Conservation (phyloP, 1,140 invertebrate species). For the Eumeta japonica region DNA sequence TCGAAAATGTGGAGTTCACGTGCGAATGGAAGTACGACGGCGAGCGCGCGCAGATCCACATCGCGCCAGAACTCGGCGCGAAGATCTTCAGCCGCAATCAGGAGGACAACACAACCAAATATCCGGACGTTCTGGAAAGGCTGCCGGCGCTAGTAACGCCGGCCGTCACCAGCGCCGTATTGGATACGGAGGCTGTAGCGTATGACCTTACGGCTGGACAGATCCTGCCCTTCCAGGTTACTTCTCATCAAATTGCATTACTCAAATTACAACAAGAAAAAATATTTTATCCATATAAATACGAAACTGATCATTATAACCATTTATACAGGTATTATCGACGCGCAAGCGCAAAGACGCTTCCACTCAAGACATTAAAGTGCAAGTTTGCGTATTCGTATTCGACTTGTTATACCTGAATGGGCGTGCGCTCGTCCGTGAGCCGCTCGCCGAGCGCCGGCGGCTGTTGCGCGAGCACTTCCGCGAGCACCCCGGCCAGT, state of each 20-base stretch:
- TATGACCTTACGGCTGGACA: slow-evolving; percentile 88
- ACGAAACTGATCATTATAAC: slow-evolving; percentile 2
- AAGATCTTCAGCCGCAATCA: slow-evolving; percentile 94
- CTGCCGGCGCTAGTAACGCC: slow-evolving; percentile 63
- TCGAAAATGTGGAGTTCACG: slow-evolving; percentile 91
- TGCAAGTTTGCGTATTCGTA: slow-evolving; percentile 96
- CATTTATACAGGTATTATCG: slow-evolving; percentile 67
- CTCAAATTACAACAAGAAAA: not conserved
- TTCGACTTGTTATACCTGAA: slow-evolving; percentile 98
- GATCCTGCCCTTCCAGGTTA: slow-evolving; percentile 92
- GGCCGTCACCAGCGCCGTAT: slow-evolving; percentile 78
- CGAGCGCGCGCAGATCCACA: slow-evolving; percentile 89
- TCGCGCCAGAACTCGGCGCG: slow-evolving; percentile 26
- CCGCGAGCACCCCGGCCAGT: slow-evolving; percentile 76
- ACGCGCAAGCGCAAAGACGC: slow-evolving; percentile 97
- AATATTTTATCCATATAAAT: too few relatives aligned
- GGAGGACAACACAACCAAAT: slow-evolving; percentile 97
- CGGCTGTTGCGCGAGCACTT: slow-evolving; percentile 76
- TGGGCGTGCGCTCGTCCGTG: slow-evolving; percentile 79
- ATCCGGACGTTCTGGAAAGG: slow-evolving; percentile 90
- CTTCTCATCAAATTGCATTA: not conserved
- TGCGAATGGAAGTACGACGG: slow-evolving; percentile 99
- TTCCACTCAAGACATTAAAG: slow-evolving; percentile 85
- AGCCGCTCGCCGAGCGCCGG: slow-evolving; percentile 77
- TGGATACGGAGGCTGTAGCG: slow-evolving; percentile 97